phyloP scores from a whole-genome alignment of 2,888 invertebrate genomes.

The Rhogogaster chlorosoma region DNA sequence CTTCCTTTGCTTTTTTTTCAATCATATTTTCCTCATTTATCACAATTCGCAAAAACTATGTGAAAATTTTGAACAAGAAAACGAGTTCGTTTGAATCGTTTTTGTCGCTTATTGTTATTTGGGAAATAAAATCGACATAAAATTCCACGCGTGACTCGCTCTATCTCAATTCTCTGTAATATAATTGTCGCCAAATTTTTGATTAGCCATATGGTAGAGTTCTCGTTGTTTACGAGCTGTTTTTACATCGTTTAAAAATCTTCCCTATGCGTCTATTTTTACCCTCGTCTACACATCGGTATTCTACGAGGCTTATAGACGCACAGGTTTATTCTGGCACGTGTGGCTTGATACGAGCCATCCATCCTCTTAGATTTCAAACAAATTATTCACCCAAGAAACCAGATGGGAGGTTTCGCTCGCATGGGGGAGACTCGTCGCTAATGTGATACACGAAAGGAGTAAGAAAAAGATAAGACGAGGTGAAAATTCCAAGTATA shows the following conservation, averaged over 20 bases:
- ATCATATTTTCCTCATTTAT: too few species aligned
- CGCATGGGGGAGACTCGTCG: not conserved
- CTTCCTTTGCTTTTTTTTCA: not conserved
- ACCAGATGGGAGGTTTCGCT: not conserved
- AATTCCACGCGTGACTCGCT: not conserved
- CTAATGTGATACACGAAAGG: not conserved
- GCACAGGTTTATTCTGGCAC: not conserved
- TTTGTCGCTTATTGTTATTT: too few species aligned
- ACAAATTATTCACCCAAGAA: not conserved
- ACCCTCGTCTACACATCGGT: not conserved
- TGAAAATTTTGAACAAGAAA: too few species aligned
- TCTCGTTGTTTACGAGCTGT: too few species aligned
- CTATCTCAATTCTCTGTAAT: too few species aligned
- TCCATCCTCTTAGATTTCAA: constrained; percentile 5
- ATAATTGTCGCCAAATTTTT: not conserved
- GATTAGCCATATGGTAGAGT: not conserved
- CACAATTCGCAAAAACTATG: too few species aligned
- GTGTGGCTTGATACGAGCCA: constrained; percentile 5
- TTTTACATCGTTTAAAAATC: not conserved
- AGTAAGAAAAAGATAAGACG: not conserved
- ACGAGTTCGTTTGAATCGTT: too few species aligned
- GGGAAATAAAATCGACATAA: too few species aligned
- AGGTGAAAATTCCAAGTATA: not conserved
- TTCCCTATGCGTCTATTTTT: not conserved
- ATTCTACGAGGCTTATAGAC: not conserved